Evolutionary conservation across 2,888 invertebrate genomes (phyloP).

Genomic region (Esperia sulphurella): DNA sequence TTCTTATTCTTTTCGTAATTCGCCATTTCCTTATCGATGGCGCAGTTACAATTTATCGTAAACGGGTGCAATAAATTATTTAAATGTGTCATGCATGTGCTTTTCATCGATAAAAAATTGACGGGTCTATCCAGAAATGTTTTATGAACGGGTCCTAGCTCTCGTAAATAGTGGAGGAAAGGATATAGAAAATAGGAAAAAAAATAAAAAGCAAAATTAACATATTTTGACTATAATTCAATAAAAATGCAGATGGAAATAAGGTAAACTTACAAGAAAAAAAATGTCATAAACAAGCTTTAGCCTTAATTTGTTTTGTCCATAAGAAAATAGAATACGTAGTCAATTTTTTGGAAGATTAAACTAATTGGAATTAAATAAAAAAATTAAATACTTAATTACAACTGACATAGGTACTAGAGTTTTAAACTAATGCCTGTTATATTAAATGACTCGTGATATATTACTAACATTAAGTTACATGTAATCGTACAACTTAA

Average conservation of each 20-base stretch:
- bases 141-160: no score
- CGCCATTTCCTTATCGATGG: no score
- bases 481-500: constrained; percentile 63
- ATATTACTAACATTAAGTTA: constrained; percentile 73
- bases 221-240: constrained; percentile 80
- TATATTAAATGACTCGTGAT: constrained; percentile 78
- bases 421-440: constrained; percentile 69
- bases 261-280: constrained; percentile 75
- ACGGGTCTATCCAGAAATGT: no score
- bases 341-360: constrained; percentile 71
- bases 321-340: constrained; percentile 61
- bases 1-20: no score
- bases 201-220: constrained; percentile 61
- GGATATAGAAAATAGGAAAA: constrained; percentile 19
- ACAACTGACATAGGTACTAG: constrained; percentile 74
- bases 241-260: constrained; percentile 79
- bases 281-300: constrained; percentile 76
- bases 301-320: constrained; percentile 70
- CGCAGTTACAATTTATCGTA: no score
- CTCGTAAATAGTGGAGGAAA: constrained; percentile 19
- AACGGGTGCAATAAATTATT: no score
- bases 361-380: constrained; percentile 76
- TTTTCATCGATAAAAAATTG: no score
- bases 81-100: no score
- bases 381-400: constrained; percentile 79